Base-by-base conservation (phyloP, 2,888 invertebrate species). In the Pantelozetes paolii region DNA sequence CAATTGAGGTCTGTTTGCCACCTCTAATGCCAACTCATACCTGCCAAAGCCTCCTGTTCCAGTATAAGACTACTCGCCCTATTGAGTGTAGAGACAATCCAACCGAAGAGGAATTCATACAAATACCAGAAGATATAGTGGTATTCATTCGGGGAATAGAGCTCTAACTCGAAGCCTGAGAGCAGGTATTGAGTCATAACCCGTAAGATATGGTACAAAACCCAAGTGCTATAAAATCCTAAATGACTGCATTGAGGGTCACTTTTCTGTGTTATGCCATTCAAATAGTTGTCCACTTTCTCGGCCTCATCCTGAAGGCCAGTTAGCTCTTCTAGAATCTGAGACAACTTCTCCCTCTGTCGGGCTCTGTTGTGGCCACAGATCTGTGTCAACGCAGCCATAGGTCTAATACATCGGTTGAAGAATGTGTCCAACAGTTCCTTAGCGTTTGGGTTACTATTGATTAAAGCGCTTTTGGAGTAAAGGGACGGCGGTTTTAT, bases 71-170 rank as follows among this genome's bases (percentile, higher is more conserved):
- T 64, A 36, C 64, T 64, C 20, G 96, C 96, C 76, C 95, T 87
- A 0, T 90, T 90, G 54, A 97, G 84, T 0, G 95, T 92, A 0
- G 95, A 95, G 1, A 93, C 89, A 76, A 96, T 84, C 91, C 96
- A 97, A 9, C 93, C 93, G 82, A 92, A 95, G 3, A 97, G 85
- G 82, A 94, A 92, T 84, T 97, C 96, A 83, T 94, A 93, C 32
- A 97, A 85, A 83, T 95, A 90, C 94, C 94, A 95, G 83, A 90
- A 98, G 79, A 97, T 91, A 82, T 95, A 96, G 79, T 94, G 90
- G 83, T 92, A 97, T 84, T 99, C 98, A 82, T 97, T 96, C 30
- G 91, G 89, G 75, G 94, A 93, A 83, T 97, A 98, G 42, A 99
- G 84, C 82, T 98, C 96, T 73, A 98, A 86, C 82, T 97, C 96